These are phyloP conservation scores for Trochalopteron elliotii DNA, from an alignment of 2,113 vertebrate genomes.

Conservation along the genomic window DNA sequence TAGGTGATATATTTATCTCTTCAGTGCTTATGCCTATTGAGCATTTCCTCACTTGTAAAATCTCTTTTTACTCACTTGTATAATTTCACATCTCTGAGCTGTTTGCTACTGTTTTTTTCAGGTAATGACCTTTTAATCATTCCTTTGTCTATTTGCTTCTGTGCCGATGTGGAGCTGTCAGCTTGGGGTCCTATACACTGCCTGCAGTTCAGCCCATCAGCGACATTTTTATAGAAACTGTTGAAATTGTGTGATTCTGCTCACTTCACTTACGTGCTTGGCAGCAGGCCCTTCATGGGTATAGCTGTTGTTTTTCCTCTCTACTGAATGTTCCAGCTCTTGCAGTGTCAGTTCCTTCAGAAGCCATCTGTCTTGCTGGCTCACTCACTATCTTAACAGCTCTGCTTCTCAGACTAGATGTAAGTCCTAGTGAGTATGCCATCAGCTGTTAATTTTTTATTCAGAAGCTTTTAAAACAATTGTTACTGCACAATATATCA, in stretches of 20 bases:
- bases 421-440: background rate
- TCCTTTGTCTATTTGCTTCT: background rate
- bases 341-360: constrained; percentile 52
- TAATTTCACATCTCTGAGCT: background rate
- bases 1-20: background rate
- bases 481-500: background rate
- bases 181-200: background rate
- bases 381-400: background rate
- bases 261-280: constrained; percentile 25
- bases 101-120: background rate
- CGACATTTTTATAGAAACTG: background rate
- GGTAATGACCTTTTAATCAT: background rate
- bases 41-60: background rate
- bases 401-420: constrained; percentile 13
- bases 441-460: constrained; percentile 43
- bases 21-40: background rate
- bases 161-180: background rate
- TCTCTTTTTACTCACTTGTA: background rate
- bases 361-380: constrained; percentile 59
- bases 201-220: background rate
- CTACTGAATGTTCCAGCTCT: constrained; percentile 60
- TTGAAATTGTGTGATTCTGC: background rate
- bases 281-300: constrained; percentile 21
- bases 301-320: constrained; percentile 54
- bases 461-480: constrained; percentile 22